Conservation (phyloP, 1,140 invertebrate species). For the Lysiphlebus fabarum region DNA sequence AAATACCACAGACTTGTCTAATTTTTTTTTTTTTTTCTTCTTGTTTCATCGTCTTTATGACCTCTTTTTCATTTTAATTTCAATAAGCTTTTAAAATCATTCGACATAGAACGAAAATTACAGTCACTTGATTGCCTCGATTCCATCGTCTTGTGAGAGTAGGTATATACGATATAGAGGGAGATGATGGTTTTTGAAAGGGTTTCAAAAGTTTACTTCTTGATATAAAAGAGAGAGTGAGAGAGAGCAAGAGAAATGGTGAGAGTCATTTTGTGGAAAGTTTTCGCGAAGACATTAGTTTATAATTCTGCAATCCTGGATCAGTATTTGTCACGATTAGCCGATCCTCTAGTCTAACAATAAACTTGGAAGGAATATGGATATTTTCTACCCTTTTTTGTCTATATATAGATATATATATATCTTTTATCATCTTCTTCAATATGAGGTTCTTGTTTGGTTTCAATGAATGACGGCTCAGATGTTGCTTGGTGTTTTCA, state of each 20-base stretch:
- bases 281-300: constrained; percentile 46
- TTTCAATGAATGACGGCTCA: constrained; percentile 2
- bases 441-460: too few species aligned
- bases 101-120: too few species aligned
- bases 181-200: constrained; percentile 5
- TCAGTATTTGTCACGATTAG: constrained; percentile 57
- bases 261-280: constrained; percentile 8
- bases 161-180: neutral
- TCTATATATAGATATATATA: constrained; percentile 5
- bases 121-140: too few species aligned
- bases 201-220: neutral
- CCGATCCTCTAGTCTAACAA: constrained; percentile 33
- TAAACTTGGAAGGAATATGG: constrained; percentile 12
- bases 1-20: too few species aligned
- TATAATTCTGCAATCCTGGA: constrained; percentile 54
- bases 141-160: too few species aligned
- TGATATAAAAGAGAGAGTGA: constrained; percentile 1
- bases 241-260: neutral
- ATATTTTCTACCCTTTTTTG: constrained; percentile 16
- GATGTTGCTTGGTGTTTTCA: constrained; percentile 42
- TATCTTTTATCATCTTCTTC: too few species aligned
- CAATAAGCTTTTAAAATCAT: too few species aligned
- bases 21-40: constrained; percentile 6
- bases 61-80: constrained; percentile 6
- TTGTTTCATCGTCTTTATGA: neutral